Percentiles rank a stretch among this genome's conserved stretches.
phyloP scores from a whole-genome alignment of 1,140 invertebrate species.

The Habropoda laboriosa region DNA sequence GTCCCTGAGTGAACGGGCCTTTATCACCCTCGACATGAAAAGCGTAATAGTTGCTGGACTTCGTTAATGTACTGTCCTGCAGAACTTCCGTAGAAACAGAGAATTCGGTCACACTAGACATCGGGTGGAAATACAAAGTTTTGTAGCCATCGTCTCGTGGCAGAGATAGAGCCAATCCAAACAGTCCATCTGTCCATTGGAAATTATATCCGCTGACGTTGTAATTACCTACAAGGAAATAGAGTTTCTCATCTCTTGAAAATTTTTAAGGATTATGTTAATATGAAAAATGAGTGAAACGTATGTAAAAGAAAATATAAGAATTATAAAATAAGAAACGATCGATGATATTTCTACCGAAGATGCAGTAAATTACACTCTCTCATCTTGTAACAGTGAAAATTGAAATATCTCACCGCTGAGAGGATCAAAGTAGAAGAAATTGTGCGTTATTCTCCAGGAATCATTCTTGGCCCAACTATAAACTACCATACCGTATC shows the following conservation, averaged over 20 bases:
- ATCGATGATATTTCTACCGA: too few relatives aligned
- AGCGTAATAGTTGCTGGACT: slow-evolving; percentile 62
- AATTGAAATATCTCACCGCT: slow-evolving; percentile 79
- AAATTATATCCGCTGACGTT: slow-evolving; percentile 88
- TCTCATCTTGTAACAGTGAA: too few relatives aligned
- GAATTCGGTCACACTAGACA: slow-evolving; percentile 89
- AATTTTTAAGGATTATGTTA: too few relatives aligned
- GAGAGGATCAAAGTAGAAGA: slow-evolving; percentile 90
- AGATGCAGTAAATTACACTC: too few relatives aligned
- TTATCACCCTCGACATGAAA: slow-evolving; percentile 84
- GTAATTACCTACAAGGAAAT: slow-evolving; percentile 81
- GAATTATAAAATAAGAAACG: too few relatives aligned
- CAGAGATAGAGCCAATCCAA: slow-evolving; percentile 86
- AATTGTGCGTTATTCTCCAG: slow-evolving; percentile 90
- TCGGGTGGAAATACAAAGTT: slow-evolving; percentile 89
- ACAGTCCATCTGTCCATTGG: slow-evolving; percentile 90
- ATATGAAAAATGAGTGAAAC: too few relatives aligned
- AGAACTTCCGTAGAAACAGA: slow-evolving; percentile 87
- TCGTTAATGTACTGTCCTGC: slow-evolving; percentile 86
- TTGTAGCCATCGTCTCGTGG: slow-evolving; percentile 83
- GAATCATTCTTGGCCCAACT: slow-evolving; percentile 87
- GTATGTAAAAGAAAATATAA: too few relatives aligned
- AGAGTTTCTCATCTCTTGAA: not conserved
- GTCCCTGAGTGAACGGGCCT: slow-evolving; percentile 83
- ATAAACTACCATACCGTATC: slow-evolving; percentile 89